A percentile compares a stretch with the other conserved stretches of the same genome.
Conservation (phyloP, 2,113 vertebrate species). For the Pollimyrus isidori region DNA sequence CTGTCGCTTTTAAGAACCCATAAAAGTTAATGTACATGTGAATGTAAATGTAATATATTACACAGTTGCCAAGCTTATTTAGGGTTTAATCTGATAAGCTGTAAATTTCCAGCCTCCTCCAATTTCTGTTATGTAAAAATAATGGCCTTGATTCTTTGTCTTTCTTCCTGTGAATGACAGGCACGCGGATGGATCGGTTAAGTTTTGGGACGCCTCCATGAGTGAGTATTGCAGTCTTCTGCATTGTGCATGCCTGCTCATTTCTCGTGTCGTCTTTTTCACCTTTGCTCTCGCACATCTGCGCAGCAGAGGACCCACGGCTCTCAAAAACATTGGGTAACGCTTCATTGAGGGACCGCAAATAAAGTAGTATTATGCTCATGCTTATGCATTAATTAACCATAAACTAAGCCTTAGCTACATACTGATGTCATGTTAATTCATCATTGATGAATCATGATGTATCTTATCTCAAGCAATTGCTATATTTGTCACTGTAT, state of each 20-base stretch:
- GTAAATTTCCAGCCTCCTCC: background rate
- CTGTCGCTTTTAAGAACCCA: background rate
- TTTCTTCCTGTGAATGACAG: constrained; percentile 46
- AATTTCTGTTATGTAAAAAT: background rate
- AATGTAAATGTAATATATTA: background rate
- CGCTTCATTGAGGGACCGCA: background rate
- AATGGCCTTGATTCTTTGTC: background rate
- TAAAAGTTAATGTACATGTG: background rate
- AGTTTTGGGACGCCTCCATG: constrained; percentile 97
- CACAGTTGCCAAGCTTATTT: background rate
- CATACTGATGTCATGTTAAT: background rate
- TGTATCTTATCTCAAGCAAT: background rate
- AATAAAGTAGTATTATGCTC: background rate
- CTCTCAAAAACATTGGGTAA: background rate
- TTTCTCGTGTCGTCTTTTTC: background rate
- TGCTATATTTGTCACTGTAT: background rate
- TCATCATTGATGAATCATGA: background rate
- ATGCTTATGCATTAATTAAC: background rate
- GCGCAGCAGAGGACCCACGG: background rate
- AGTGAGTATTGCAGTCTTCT: constrained; percentile 58
- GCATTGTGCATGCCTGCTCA: background rate
- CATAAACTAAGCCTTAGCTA: background rate
- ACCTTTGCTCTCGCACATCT: background rate
- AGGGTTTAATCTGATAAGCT: background rate
- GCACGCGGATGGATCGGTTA: constrained; percentile 93